Evolutionary conservation across 53 echinoderm and acorn worm species (phyloP), one percentile per base, ranked within the genome.

Genomic region (Hippasteria phrygiana): DNA sequence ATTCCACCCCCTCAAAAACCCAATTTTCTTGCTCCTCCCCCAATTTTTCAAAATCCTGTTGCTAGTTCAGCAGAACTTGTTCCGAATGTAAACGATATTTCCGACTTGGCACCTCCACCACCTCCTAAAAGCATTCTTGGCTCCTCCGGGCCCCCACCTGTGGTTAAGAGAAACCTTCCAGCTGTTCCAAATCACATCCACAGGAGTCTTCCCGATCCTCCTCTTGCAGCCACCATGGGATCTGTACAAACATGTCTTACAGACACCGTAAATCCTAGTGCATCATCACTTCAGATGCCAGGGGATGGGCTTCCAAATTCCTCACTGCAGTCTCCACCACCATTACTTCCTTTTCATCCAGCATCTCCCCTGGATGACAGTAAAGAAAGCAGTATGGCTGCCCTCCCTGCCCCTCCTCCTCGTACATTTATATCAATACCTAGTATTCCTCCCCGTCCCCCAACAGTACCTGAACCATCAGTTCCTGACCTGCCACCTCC

Each of bases 41-140:
- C 62, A 32, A 20, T 83, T 31, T n/a, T 83, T 32, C 66, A 46
- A 27, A 28, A 32, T 31, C 17, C 83, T 20, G 33, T 33, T 1
- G 9, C 79, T 79, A 59, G 37, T 26, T 55, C 4, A 20, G 32
- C 35, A 35, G 26, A 20, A 18, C 36, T 17, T 1, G 18, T 34
- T 28, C 1, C 7, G 63, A 45, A 10, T 16, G 65, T 46, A 43
- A 67, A 83, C 12, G 16, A 48, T 20, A n/a, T 71, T 51, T 71
- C 85, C 12, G 16, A 50, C 36, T 50, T 89, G 46, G 79, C 89
- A 42, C 80, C 67, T 64, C 89, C 89, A 5, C 89, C 89, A 9
- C 89, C 78, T 26, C 66, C 75, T 34, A 89, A 55, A 32, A 59
- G 43, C 9, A 24, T 41, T 1, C 40, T 78, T 18, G 78, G 39